Evolutionary conservation across 1,140 invertebrate species (phyloP), one percentile per base, ranked within the genome.

Genomic region (Platorchestia sp.): DNA sequence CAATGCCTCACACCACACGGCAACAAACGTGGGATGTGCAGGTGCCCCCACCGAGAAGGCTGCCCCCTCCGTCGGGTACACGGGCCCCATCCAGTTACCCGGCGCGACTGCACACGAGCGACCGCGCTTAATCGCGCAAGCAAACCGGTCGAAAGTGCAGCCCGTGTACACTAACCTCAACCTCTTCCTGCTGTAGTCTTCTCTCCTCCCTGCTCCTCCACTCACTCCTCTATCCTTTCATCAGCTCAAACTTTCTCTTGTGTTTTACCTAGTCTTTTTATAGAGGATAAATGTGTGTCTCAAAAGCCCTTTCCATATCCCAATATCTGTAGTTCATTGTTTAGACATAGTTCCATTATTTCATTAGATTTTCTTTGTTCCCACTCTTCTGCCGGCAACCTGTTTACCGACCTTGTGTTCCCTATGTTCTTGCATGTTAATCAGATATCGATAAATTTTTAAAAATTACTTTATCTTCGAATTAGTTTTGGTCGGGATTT

Each of bases 81-180:
- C 47, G 47, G 19, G 47, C 47, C 47, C 47, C 47, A 51, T 75
- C 59, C 27, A 75, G 1, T 75, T 3, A 75, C 59, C 59, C 36
- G 59, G 59, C 27, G 47, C 59, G 14, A 36, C 10, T 75, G 59
- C 27, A 75, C 59, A 75, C 47, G 14, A 75, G 59, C 59, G 59
- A 27, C 59, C 27, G 59, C 87, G 87, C 87, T 10, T 27, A 27
- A 27, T 27, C 27, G 59, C 87, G 87, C 87, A 89, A 89, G 87
- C 87, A 89, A 89, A 89, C 87, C 87, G 87, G 87, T 89, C 87
- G 27, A 42, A 89, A 89, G 43, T 36, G 41, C n/a, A 42, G 43
- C 87, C 86, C 36, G 43, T 10, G 41, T 16, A 41, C 87, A 41
- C 87, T 7, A 41, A 42, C 87, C 41, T 41, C 87, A 89, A 42